Base-by-base conservation (phyloP, 2,888 invertebrate species). In the Heliconius cydno region DNA sequence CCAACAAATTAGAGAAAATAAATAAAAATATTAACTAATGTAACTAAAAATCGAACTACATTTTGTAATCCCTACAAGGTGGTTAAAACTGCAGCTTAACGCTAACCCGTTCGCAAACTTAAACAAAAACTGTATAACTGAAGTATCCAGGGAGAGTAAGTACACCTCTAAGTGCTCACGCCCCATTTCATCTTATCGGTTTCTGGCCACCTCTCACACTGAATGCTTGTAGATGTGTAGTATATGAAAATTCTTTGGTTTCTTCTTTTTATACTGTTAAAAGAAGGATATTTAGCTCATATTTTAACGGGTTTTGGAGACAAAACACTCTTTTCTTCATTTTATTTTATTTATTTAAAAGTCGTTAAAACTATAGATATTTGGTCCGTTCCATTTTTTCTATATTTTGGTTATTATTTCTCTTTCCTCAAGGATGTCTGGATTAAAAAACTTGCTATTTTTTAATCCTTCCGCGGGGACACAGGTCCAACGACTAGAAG, bases 81-180 rank as follows among this genome's bases (percentile, higher is more conserved):
- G 57, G 38, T 57, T 73, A 19, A 73, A 73, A 60, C 60, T 77
- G 63, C 52, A 76, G 67, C 75, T 70, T 52, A 66, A 70, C 30
- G 73, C 66, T 80, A 80, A 78, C 78, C 80, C 72, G 77, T 77
- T 76, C 57, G 34, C 77, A 67, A 79, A 80, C 68, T 68, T 81
- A 84, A 84, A 83, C 85, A 84, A 83, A 83, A 73, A 73, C 30
- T 38, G 38, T 57, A 57, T 57, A 73, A 25, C 34, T 15, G 25
- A 77, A 77, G 83, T 80, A 82, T 82, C 82, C 83, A 79, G 82
- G 80, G 85, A 86, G 85, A 85, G 86, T 84, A 88, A 86, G 73
- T 73, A 88, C 85, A 85, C 82, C 81, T 85, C 83, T 85, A 86
- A 89, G 88, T 88, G 88, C 86, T 86, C 84, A 81, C 83, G 84